Evolutionary conservation across 2,113 vertebrate genomes (phyloP).

Genomic region (Dryoscopus gambensis): DNA sequence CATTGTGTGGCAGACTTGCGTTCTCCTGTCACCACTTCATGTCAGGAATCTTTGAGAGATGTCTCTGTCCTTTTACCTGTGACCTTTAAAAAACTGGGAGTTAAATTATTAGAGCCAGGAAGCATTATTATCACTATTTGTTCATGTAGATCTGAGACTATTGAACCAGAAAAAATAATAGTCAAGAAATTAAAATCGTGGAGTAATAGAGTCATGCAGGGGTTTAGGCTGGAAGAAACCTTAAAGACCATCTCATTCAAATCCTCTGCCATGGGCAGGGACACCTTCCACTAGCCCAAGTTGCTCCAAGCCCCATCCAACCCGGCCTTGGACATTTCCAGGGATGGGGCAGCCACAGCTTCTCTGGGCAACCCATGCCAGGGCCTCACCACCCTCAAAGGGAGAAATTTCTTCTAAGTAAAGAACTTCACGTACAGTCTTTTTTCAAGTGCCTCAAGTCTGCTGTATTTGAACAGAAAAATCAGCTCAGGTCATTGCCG

Average conservation of each 20-base stretch:
- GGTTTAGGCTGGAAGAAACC: background rate
- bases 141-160: background rate
- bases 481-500: background rate
- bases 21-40: background rate
- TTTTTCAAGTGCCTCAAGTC: background rate
- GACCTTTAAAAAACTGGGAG: background rate
- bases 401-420: background rate
- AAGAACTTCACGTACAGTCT: background rate
- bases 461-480: background rate
- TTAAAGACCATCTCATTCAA: background rate
- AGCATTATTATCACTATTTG: background rate
- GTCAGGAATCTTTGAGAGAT: background rate
- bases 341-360: background rate
- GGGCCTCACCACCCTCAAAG: accelerated
- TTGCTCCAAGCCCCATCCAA: accelerated
- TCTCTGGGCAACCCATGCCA: background rate
- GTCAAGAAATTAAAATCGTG: background rate
- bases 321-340: background rate
- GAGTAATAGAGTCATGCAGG: background rate
- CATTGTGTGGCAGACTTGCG: background rate
- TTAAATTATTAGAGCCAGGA: background rate
- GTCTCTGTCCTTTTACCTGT: background rate
- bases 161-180: background rate
- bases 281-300: accelerated
- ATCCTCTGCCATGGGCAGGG: background rate